Evolutionary conservation across 2,797 vertebrate genomes (phyloP).

Genomic region (Myotis pilosus): DNA sequence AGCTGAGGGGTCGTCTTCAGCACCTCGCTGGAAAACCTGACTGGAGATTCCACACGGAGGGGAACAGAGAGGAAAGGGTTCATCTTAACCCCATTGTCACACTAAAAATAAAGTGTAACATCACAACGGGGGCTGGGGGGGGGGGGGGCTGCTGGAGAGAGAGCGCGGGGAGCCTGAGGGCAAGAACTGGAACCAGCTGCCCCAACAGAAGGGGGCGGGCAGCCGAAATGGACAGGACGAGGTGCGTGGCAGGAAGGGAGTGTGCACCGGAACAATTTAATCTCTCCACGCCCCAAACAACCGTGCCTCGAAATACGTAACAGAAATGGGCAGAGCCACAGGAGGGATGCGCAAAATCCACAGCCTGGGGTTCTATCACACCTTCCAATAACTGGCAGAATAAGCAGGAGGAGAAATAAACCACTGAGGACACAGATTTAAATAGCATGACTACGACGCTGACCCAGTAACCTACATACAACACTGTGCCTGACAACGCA

Average conservation of each 20-base stretch:
- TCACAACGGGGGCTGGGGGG: background rate
- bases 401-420: too few species aligned
- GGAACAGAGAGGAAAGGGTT: background rate
- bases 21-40: background rate
- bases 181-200: background rate
- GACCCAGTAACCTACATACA: background rate
- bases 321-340: background rate
- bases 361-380: rapidly evolving
- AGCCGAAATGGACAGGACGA: rapidly evolving
- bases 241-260: background rate
- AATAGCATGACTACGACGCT: background rate
- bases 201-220: background rate
- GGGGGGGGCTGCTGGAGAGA: too few species aligned
- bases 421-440: rapidly evolving
- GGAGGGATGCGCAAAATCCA: background rate
- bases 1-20: background rate
- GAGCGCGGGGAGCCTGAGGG: background rate
- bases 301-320: rapidly evolving
- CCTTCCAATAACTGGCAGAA: background rate
- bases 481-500: rapidly evolving
- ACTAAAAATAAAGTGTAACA: background rate
- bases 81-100: background rate
- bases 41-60: background rate
- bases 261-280: rapidly evolving
- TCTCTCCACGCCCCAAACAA: rapidly evolving